Base-by-base conservation (phyloP, 2,797 vertebrate species). In the Sebastes diploproa region DNA sequence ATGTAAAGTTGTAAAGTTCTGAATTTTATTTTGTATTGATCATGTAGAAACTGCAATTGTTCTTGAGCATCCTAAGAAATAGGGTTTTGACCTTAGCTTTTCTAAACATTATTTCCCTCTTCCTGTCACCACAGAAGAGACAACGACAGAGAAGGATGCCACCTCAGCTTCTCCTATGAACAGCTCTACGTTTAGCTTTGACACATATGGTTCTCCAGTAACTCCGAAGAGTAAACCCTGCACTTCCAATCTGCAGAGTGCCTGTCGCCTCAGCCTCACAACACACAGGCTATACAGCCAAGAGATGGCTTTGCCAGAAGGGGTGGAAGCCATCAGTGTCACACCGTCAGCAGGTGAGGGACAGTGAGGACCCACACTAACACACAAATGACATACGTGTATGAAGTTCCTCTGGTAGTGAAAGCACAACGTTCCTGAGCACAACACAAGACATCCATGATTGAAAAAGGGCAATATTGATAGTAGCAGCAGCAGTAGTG, bases 281-380 rank as follows among this genome's bases (percentile, higher is more conserved):
- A 97, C 96, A 62, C 94, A 95, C 81, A 95, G 95, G 84, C 95
- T 99, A 0, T 99, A 97, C 89, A 98, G 97, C 93, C 95, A 97
- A 91, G 96, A 98, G 82, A 7, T 99, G 89, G 76, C 80, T 84
- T 96, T 99, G 81, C 98, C 98, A 32, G 94, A 95, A 72, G 98
- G 96, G 54, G 97, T 99, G 75, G 97, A 98, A 85, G 96, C 97
- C 87, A 95, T 98, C 85, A 97, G 94, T 50, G 95, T 97, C 70
- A 98, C 98, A 65, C 98, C 98, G 11, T 97, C 98, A 80, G 98
- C 98, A 98, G 98, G 98, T 99, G 86, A 88, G 78, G 25, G 42
- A 38, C 87, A 90, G 30, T 55, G 14, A 71, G 23, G 12, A 50
- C 38, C 69, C 10, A 9, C 13, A 20, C 3, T 64, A 14, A 2